Conservation (phyloP, 2,797 vertebrate genomes). For the Chelon labrosus region DNA sequence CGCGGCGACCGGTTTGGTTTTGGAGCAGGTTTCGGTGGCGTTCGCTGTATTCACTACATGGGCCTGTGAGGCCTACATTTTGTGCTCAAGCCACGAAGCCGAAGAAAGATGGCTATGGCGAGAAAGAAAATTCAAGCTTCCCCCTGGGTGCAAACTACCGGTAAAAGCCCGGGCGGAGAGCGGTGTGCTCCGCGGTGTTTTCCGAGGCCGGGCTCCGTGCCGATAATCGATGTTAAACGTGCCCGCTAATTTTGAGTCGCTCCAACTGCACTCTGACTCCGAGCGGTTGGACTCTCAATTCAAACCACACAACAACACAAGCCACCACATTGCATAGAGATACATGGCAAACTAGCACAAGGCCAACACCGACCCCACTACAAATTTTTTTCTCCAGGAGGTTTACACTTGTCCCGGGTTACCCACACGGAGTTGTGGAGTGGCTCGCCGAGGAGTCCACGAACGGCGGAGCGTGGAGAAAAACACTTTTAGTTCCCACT, state of each 20-base stretch:
- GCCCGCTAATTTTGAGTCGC: conserved; percentile 98
- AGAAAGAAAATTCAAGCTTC: conserved; percentile 83
- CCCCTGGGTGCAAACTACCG: conserved; percentile 76
- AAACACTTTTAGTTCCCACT: conserved; percentile 91
- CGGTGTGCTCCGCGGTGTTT: conserved; percentile 82
- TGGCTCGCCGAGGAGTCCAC: conserved; percentile 61
- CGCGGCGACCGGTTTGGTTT: conserved; percentile 47
- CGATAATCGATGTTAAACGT: conserved; percentile 95
- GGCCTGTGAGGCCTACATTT: conserved; percentile 98
- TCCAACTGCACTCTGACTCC: conserved; percentile 90
- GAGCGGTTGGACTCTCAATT: conserved; percentile 78
- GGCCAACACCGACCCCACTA: conserved; percentile 77
- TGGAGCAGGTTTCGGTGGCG: conserved; percentile 46
- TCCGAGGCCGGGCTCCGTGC: conserved; percentile 86
- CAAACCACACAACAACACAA: conserved; percentile 83
- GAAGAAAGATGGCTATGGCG: conserved; percentile 93
- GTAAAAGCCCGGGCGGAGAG: conserved; percentile 76
- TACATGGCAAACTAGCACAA: conserved; percentile 84
- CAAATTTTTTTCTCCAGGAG: conserved; percentile 28
- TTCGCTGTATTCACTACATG: conserved; percentile 74
- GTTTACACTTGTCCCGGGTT: conserved; percentile 59
- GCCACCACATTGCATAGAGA: conserved; percentile 82
- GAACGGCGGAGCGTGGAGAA: conserved; percentile 77
- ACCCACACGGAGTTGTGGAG: conserved; percentile 63
- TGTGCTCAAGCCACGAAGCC: conserved; percentile 91